phyloP scores from a whole-genome alignment of 2,888 invertebrate genomes.

The Alcis repandata region DNA sequence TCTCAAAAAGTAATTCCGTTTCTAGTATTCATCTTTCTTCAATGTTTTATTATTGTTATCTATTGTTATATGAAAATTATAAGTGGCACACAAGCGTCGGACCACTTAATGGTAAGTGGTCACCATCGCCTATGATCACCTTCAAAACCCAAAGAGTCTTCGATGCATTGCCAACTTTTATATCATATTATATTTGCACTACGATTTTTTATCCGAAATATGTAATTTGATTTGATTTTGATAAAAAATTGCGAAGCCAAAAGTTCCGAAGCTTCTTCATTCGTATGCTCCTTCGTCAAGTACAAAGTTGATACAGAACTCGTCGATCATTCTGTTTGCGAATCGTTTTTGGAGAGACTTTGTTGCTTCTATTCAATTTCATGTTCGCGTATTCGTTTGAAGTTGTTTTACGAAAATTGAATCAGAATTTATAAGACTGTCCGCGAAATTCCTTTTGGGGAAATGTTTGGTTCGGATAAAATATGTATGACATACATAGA shows the following conservation, averaged over 20 bases:
- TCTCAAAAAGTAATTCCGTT: too few species aligned
- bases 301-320: slow-evolving; percentile 37
- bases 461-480: too few species aligned
- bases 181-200: background rate
- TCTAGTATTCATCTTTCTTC: too few species aligned
- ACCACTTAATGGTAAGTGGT: too few species aligned
- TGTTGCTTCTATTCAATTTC: slow-evolving; percentile 46
- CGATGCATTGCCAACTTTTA: too few species aligned
- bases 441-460: background rate
- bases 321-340: slow-evolving; percentile 49
- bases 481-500: background rate
- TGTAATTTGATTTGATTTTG: too few species aligned
- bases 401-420: slow-evolving; percentile 35
- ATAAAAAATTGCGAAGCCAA: background rate
- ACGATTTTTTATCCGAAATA: too few species aligned
- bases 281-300: slow-evolving; percentile 18
- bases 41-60: too few species aligned
- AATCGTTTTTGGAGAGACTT: slow-evolving; percentile 46
- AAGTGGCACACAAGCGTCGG: too few species aligned
- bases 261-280: background rate
- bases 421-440: slow-evolving; percentile 20
- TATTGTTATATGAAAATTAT: too few species aligned
- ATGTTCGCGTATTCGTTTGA: slow-evolving; percentile 31
- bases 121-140: too few species aligned
- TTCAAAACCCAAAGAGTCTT: too few species aligned